Base-by-base conservation (phyloP, 2,113 vertebrate species). In the Nymphicus hollandicus region DNA sequence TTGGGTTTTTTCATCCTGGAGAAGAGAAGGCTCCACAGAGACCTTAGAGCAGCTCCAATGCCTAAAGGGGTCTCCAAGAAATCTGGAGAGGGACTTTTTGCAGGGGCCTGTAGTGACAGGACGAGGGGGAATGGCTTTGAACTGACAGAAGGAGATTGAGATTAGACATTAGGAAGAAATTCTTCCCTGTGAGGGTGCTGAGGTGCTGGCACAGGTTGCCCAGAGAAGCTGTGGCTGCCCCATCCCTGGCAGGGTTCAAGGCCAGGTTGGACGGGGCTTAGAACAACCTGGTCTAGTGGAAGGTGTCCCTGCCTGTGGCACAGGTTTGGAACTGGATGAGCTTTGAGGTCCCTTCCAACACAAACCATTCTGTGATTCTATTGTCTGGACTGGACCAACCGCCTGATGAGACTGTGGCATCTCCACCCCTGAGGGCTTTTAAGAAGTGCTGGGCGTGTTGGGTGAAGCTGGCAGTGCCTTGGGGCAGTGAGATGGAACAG, bases 131-230 rank as follows among this genome's bases (percentile, higher is more conserved):
- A n/a, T 58, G 33, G 55, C 12, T n/a, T n/a, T 23, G 9, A 58
- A 1, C 55, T 58, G 33, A n/a, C 33, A 15, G 55, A 58, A 13
- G 33, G 33, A n/a, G 55, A 23, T 4, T 58, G 13, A 58, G 55
- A 9, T 58, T 14, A 23, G 55, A n/a, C 1, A 6, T 58, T 44
- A 17, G 43, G 43, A 23, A 58, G 33, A 6, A 58, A 2, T n/a
- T n/a, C 13, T 22, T n/a, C 9, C 8, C 33, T n/a, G 20, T 58
- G 20, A n/a, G 9, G 20, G 33, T 23, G 33, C 0, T 58, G 33
- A 58, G 33, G 55, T 13, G 0, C 55, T 58, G 55, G 55, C 33
- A 58, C 20, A 58, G 33, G 13, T 0, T 58, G 20, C 1, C 13
- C 33, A 10, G 13, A 58, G 55, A 4, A 58, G 20, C 33, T 58